phyloP scores from a whole-genome alignment of 2,113 vertebrate species.

The Apodemus sylvaticus region DNA sequence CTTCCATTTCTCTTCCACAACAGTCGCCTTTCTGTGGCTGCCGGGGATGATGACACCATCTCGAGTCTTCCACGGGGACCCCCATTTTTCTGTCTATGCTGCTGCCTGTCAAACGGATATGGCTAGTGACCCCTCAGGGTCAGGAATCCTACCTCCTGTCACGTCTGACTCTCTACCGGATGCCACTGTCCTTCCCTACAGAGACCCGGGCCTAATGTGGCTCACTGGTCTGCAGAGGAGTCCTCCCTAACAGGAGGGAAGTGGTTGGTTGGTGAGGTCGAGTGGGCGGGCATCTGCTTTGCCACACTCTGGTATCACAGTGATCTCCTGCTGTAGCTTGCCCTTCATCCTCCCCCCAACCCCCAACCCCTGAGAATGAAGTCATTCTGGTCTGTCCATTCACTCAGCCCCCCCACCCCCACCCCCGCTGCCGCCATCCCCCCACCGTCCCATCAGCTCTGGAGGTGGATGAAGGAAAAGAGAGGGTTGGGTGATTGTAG shows the following conservation, averaged over 20 bases:
- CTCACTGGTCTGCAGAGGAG: not conserved
- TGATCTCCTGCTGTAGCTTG: not conserved
- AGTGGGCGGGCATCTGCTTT: not conserved
- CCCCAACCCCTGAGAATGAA: accelerated
- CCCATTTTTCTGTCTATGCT: not conserved
- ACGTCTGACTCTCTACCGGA: not conserved
- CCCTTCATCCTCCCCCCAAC: not conserved
- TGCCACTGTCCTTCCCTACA: not conserved
- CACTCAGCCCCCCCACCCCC: not conserved
- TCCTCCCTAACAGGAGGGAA: not conserved
- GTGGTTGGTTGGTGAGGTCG: not conserved
- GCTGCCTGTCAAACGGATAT: not conserved
- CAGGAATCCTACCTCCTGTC: not conserved
- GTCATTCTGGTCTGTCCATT: not conserved
- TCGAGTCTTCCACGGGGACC: not conserved
- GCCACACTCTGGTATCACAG: no score
- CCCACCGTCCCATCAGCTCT: no score
- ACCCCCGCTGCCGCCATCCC: no score
- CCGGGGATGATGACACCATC: accelerated
- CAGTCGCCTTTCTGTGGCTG: not conserved
- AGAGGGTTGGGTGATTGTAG: accelerated
- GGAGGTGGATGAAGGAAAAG: not conserved
- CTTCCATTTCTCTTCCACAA: not conserved
- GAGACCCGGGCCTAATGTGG: not conserved
- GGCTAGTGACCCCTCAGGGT: not conserved